phyloP scores from a whole-genome alignment of 2,888 invertebrate genomes.

The Pachliopta kotzebuea region DNA sequence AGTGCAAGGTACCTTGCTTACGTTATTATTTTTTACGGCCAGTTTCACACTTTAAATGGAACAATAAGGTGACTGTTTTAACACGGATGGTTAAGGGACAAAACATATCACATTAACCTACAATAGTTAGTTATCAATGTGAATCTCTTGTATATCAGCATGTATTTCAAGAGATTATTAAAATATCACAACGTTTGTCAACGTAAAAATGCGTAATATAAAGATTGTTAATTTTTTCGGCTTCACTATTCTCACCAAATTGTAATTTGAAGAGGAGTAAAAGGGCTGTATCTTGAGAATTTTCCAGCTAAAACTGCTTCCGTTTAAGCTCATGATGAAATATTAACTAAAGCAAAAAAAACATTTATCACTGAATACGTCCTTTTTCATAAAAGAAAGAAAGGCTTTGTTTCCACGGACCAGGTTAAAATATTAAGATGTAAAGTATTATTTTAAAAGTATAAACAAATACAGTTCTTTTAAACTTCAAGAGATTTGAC shows the following conservation, averaged over 20 bases:
- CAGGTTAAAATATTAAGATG: not conserved
- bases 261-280: too few species aligned
- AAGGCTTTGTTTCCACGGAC: too few species aligned
- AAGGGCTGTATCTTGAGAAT: too few species aligned
- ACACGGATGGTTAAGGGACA: conserved; percentile 7
- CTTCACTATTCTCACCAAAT: too few species aligned
- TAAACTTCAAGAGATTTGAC: not conserved
- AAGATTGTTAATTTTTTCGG: too few species aligned
- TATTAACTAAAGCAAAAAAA: too few species aligned
- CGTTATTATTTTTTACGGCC: conserved; percentile 10
- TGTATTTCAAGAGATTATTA: not conserved
- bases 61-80: conserved; percentile 26
- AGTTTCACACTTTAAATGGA: conserved; percentile 24
- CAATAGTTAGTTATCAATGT: conserved; percentile 4
- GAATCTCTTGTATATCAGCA: not conserved
- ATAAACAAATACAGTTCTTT: not conserved
- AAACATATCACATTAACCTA: conserved; percentile 17
- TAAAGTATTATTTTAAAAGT: not conserved
- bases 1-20: conserved; percentile 16
- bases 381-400: too few species aligned
- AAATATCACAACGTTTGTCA: not conserved
- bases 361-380: too few species aligned
- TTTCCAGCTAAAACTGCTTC: too few species aligned
- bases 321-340: too few species aligned
- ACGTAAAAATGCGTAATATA: too few species aligned